These are phyloP conservation scores for Eupeodes luniger DNA, from an alignment of 2,888 invertebrate genomes.

Conservation along the genomic window DNA sequence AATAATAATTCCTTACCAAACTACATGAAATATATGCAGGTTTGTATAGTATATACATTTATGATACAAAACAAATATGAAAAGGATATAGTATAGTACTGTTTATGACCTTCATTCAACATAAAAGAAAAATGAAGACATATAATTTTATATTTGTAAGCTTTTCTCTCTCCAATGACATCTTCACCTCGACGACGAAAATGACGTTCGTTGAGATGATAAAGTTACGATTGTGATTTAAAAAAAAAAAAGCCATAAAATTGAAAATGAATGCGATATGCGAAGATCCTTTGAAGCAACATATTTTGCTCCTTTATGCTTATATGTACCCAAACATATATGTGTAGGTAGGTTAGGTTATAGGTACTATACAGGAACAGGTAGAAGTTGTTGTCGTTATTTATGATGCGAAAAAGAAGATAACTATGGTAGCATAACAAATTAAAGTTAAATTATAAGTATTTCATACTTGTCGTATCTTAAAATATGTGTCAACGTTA, in stretches of 20 bases:
- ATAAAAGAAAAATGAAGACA: constrained; percentile 46
- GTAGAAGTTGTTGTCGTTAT: constrained; percentile 14
- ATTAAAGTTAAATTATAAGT: constrained; percentile 4
- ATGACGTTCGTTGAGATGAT: constrained; percentile 17
- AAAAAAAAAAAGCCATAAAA: constrained; percentile 10
- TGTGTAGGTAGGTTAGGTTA: background rate
- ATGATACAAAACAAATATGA: constrained; percentile 2
- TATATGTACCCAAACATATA: background rate
- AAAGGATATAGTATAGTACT: constrained; percentile 27
- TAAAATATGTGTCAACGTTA: constrained; percentile 27
- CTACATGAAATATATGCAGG: background rate
- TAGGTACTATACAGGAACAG: background rate
- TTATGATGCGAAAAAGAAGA: background rate
- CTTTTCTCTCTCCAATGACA: constrained; percentile 30
- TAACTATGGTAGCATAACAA: constrained; percentile 14
- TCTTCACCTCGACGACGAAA: constrained; percentile 11
- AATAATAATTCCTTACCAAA: background rate
- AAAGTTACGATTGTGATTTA: constrained; percentile 51
- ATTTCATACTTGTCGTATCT: background rate
- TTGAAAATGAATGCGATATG: constrained; percentile 29
- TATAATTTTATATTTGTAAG: constrained; percentile 24
- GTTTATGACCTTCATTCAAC: constrained; percentile 27
- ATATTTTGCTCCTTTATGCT: constrained; percentile 3
- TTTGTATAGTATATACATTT: background rate
- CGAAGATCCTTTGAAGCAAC: constrained; percentile 8